Evolutionary conservation across 1,140 invertebrate genomes (phyloP).

Genomic region (Palaemon carinicauda): DNA sequence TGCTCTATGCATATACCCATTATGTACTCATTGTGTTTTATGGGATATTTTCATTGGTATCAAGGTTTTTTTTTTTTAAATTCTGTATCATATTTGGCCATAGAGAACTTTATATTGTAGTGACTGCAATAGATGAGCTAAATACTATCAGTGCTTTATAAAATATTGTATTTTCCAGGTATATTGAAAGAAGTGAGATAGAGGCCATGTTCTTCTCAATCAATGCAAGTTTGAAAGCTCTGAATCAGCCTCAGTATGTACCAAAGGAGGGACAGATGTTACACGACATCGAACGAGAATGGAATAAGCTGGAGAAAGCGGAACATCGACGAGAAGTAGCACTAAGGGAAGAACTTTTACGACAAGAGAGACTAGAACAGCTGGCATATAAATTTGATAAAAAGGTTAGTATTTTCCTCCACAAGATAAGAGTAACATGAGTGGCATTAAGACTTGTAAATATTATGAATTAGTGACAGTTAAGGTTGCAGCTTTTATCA

Average conservation of each 20-base stretch:
- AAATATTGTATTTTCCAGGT: constrained; percentile 69
- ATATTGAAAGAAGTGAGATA: constrained; percentile 95
- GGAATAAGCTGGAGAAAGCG: constrained; percentile 91
- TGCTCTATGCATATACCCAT: not conserved
- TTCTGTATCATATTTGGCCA: too few relatives aligned
- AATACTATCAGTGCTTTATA: not conserved
- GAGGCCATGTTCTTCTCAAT: constrained; percentile 97
- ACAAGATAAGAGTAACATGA: too few relatives aligned
- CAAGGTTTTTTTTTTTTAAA: too few relatives aligned
- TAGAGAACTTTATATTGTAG: too few relatives aligned
- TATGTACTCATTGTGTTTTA: too few relatives aligned
- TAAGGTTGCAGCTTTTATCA: too few relatives aligned
- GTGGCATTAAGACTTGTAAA: too few relatives aligned
- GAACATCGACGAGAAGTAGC: constrained; percentile 95
- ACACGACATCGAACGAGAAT: constrained; percentile 75
- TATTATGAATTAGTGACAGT: too few relatives aligned
- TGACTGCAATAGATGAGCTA: too few relatives aligned
- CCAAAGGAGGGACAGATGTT: constrained; percentile 86
- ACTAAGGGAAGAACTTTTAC: constrained; percentile 86
- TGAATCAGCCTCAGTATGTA: constrained; percentile 84
- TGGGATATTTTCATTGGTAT: too few relatives aligned
- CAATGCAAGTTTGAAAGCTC: constrained; percentile 92
- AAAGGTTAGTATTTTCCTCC: constrained; percentile 72
- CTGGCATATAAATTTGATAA: constrained; percentile 95
- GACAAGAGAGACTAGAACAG: constrained; percentile 94